Evolutionary conservation across 2,797 vertebrate species (phyloP).

Genomic region (Tragelaphus eurycerus): DNA sequence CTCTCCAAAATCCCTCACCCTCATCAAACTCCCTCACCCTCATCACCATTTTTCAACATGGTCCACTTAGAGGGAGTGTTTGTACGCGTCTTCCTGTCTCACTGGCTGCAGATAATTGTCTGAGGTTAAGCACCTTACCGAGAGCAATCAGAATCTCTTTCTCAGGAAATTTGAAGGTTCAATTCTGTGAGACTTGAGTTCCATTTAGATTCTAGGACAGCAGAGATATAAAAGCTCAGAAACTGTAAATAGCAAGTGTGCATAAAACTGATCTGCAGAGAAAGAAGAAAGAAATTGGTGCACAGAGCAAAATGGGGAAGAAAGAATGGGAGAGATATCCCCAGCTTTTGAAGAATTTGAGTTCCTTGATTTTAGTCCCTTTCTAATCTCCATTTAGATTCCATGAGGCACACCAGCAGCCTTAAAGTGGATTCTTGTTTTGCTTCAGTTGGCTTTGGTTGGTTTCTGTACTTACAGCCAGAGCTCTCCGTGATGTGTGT

Average conservation of each 20-base stretch:
- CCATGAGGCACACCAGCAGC: not conserved
- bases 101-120: not conserved
- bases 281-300: slow-evolving; percentile 15
- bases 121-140: not conserved
- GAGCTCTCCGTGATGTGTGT: not conserved
- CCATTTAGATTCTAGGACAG: not conserved
- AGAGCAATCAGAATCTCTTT: not conserved
- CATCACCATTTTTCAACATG: not conserved
- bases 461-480: not conserved
- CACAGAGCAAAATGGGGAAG: not conserved
- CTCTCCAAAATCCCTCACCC: not conserved
- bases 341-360: not conserved
- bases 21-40: not conserved
- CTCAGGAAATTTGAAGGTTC: slow-evolving; percentile 10
- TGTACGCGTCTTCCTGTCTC: not conserved
- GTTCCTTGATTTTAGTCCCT: not conserved
- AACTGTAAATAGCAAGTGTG: not conserved
- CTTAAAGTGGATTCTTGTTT: not conserved
- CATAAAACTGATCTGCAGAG: not conserved
- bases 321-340: not conserved
- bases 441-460: not conserved
- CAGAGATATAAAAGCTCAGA: not conserved
- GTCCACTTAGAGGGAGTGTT: not conserved
- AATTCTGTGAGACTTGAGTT: not conserved
- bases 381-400: not conserved